phyloP scores from a whole-genome alignment of 2,888 invertebrate species.

The Zeuzera pyrina region DNA sequence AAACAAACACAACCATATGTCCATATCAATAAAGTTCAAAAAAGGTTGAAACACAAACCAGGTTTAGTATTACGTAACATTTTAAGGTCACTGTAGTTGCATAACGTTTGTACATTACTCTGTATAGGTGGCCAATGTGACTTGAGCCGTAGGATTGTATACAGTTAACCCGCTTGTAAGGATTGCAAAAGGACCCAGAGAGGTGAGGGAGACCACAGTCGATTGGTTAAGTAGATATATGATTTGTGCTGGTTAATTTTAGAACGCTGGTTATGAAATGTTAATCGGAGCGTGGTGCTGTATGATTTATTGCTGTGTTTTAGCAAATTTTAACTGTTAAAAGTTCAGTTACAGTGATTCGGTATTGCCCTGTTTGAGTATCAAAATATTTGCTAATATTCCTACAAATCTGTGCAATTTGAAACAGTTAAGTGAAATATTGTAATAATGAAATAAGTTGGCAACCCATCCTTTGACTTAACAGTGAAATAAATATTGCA shows the following conservation, averaged over 20 bases:
- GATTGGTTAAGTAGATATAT: background rate
- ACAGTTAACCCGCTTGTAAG: background rate
- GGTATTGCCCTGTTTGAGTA: too few relatives aligned
- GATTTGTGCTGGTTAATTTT: slow-evolving; percentile 46
- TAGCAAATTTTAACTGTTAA: too few relatives aligned
- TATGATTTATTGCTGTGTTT: slow-evolving; percentile 8
- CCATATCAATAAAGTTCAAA: background rate
- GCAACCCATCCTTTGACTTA: too few relatives aligned
- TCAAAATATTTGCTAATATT: too few relatives aligned
- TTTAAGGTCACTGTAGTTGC: slow-evolving; percentile 60
- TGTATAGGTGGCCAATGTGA: slow-evolving; percentile 32
- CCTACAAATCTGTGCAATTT: too few relatives aligned
- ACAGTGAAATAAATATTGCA: too few relatives aligned
- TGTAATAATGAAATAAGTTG: too few relatives aligned
- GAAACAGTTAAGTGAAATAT: too few relatives aligned
- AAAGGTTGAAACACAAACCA: background rate
- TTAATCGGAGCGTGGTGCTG: slow-evolving; percentile 6
- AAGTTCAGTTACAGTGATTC: too few relatives aligned
- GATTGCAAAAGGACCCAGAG: background rate
- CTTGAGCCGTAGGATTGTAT: slow-evolving; percentile 25
- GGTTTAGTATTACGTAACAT: slow-evolving; percentile 53
- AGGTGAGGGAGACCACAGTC: background rate
- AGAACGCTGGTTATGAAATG: slow-evolving; percentile 48
- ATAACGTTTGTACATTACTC: slow-evolving; percentile 42
- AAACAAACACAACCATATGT: background rate